phyloP scores from a whole-genome alignment of 2,113 vertebrate species.

The Pyxicephalus adspersus region DNA sequence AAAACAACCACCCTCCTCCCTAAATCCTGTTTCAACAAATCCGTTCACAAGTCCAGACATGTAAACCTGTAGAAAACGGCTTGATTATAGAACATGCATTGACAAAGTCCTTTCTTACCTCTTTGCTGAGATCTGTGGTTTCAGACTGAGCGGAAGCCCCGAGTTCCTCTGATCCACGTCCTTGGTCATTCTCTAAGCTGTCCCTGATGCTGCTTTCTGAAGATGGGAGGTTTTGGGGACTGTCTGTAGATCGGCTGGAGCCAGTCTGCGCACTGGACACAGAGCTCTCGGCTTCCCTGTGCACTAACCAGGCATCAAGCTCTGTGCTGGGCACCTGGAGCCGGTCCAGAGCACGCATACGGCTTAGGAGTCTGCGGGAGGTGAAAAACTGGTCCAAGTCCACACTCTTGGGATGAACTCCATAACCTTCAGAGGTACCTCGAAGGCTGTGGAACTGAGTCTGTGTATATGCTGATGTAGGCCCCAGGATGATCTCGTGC shows the following conservation, averaged over 20 bases:
- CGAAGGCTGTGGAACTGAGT: constrained; percentile 98
- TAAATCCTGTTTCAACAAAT: constrained; percentile 1
- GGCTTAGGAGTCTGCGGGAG: constrained; percentile 87
- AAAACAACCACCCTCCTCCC: neutral
- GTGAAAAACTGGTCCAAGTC: constrained; percentile 94
- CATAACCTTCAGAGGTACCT: constrained; percentile 95
- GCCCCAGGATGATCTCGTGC: constrained; percentile 97
- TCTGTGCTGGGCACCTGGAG: constrained; percentile 90
- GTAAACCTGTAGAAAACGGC: neutral
- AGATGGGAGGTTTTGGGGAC: constrained; percentile 81
- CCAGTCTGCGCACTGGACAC: constrained; percentile 83
- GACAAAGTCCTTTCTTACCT: constrained; percentile 76
- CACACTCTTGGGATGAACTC: constrained; percentile 96
- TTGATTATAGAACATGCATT: neutral
- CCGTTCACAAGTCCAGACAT: constrained; percentile 24
- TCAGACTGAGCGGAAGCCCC: constrained; percentile 89
- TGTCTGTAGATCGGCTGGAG: constrained; percentile 83
- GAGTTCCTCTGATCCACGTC: constrained; percentile 83
- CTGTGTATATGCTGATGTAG: constrained; percentile 97
- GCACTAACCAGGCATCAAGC: constrained; percentile 93
- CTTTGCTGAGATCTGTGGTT: constrained; percentile 90
- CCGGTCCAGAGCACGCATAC: constrained; percentile 92
- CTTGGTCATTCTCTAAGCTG: constrained; percentile 80
- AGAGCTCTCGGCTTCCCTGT: constrained; percentile 89
- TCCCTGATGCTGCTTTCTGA: constrained; percentile 85